Evolutionary conservation across 1,140 invertebrate genomes (phyloP).

Genomic region (Nixonia krombeini): DNA sequence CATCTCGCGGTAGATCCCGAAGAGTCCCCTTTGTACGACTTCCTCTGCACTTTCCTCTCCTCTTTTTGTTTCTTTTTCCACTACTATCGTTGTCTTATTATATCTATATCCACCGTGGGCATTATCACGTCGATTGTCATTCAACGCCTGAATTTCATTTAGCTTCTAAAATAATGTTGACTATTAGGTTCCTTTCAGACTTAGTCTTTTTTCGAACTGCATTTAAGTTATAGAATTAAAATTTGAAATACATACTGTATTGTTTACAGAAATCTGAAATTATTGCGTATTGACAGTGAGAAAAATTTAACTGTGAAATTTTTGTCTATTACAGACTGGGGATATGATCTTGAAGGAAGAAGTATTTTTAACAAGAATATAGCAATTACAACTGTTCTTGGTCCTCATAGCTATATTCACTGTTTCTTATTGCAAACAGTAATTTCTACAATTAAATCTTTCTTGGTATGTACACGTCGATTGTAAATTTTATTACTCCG

Average conservation of each 20-base stretch:
- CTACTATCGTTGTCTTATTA: slow-evolving; percentile 22
- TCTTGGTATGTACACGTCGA: too few species aligned
- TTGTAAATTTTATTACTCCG: too few species aligned
- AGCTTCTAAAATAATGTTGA: slow-evolving; percentile 12
- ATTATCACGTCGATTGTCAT: slow-evolving; percentile 18
- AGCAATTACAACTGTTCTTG: too few species aligned
- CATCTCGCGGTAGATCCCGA: slow-evolving; percentile 36
- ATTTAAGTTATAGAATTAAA: too few species aligned
- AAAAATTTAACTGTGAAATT: not conserved
- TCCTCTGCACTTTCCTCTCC: slow-evolving; percentile 19
- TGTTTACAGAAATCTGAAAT: not conserved
- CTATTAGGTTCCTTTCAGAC: slow-evolving; percentile 7
- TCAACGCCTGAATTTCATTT: slow-evolving; percentile 14
- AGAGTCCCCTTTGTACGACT: slow-evolving; percentile 19
- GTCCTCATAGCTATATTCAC: too few species aligned
- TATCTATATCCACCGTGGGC: slow-evolving; percentile 28
- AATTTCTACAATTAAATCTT: too few species aligned
- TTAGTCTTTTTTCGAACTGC: slow-evolving; percentile 1
- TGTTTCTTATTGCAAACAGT: too few species aligned
- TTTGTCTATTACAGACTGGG: too few species aligned
- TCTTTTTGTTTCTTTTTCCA: slow-evolving; percentile 7
- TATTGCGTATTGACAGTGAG: not conserved
- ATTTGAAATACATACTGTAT: too few species aligned
- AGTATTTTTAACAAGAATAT: too few species aligned
- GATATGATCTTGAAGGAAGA: too few species aligned